Base-by-base conservation (phyloP, 1,140 invertebrate species). In the Zaprionus taronus region DNA sequence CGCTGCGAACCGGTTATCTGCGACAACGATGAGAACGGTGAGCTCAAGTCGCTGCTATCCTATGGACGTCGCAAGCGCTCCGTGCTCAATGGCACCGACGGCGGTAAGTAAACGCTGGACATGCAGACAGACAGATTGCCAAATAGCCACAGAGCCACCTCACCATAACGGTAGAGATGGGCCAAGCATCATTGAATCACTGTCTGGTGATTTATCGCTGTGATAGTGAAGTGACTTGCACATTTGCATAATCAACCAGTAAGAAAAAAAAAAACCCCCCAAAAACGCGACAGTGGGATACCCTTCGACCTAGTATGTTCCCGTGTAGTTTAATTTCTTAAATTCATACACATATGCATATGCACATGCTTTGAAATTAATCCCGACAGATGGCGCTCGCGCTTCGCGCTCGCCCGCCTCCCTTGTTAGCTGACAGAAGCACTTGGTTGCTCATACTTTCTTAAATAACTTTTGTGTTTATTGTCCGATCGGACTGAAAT, bases 1-100 rank as follows among this genome's bases (percentile, higher is more conserved):
- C 95, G 95, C 41, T 98, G 98, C 91, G 97, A 98, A 93, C 97
- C 98, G 20, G 97, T 97, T n/a, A 96, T 97, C 86, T 98, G 97
- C 92, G 96, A 97, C 81, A 95, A 96, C 66, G 94, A 95, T 80
- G 96, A 97, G 63, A 96, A 96, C 57, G 97, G 97, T 56, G 96
- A 97, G 86, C 94, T 97, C 12, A 95, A 96, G 68, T 96, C 96
- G 49, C 95, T 92, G 34, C 95, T 96, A 67, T 98, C 97, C 11
- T 97, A 96, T 93, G 97, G 97, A 24, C 94, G 95, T 80, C 95
- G 85, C 73, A 87, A 84, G 70, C 79, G 91, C 26, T 92, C 92
- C 41, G 77, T 91, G 63, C 60, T 82, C 76, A 91, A 86, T 61
- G 86, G 78, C 79, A 91, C 85, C 81, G 82, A 83, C 81, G 81